Evolutionary conservation across 2,888 invertebrate genomes (phyloP).

Genomic region (Dendrolimus houi): DNA sequence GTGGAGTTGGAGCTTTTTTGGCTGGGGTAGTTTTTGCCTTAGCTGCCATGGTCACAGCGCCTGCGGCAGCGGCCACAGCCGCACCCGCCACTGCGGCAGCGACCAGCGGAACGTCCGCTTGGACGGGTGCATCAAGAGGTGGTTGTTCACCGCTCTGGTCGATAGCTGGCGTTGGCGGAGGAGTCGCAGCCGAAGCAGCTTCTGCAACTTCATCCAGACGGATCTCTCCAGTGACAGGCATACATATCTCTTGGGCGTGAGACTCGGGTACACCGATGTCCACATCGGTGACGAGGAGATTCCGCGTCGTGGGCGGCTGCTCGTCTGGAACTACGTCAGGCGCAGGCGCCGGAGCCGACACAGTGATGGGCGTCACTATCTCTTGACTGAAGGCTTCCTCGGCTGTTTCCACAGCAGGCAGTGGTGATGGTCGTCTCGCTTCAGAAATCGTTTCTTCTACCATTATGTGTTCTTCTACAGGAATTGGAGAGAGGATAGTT

Average conservation of each 20-base stretch:
- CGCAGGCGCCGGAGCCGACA: constrained; percentile 29
- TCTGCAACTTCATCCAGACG: constrained; percentile 41
- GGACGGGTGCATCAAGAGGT: constrained; percentile 1
- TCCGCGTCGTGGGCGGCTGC: constrained; percentile 19
- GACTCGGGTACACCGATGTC: constrained; percentile 58
- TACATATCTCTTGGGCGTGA: constrained; percentile 66
- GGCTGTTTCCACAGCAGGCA: background rate
- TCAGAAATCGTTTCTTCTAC: background rate
- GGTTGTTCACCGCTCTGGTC: constrained; percentile 13
- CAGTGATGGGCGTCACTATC: constrained; percentile 6
- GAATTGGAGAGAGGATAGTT: background rate
- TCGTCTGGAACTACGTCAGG: constrained; percentile 55
- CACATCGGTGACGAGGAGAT: constrained; percentile 56
- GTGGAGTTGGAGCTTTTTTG: constrained; percentile 34
- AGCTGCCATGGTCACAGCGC: constrained; percentile 19
- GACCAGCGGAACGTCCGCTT: constrained; percentile 34
- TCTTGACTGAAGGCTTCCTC: background rate
- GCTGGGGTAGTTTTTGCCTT: constrained; percentile 23
- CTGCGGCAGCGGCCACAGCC: constrained; percentile 25
- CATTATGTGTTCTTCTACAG: background rate
- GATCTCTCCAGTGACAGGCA: constrained; percentile 58
- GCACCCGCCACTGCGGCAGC: constrained; percentile 32
- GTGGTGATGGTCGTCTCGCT: background rate
- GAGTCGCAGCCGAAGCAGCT: constrained; percentile 26
- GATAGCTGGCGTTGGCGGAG: constrained; percentile 31